Base-by-base conservation (phyloP, 2,113 vertebrate species). In the Platysternon megacephalum region DNA sequence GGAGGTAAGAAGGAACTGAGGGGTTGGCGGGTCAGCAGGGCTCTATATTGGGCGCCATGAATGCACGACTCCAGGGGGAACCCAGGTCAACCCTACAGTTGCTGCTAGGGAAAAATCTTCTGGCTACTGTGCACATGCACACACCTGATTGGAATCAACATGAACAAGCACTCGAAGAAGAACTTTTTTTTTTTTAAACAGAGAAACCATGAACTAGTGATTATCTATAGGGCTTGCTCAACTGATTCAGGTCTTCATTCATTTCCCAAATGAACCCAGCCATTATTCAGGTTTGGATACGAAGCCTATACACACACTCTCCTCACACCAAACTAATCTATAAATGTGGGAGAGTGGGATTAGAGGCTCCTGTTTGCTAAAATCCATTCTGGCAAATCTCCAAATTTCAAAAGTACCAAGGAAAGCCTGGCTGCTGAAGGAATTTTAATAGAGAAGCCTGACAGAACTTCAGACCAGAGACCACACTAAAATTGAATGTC, bases 181-280 rank as follows among this genome's bases (percentile, higher is more conserved):
- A 58, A 6, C 4, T 68, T 17, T 35, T 61, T 52, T 46, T 56
- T 29, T 68, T 65, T 65, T 65, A 65, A 68, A 72, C 8, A 86
- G 52, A 82, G 44, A 49, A 51, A 11, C 22, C 83, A 1, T 44
- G 8, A 81, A 6, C 0, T 1, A 6, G 48, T 1, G 46, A n/a
- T 3, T 65, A 94, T 87, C 53, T 32, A 8, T 3, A 52, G 26
- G 17, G 4, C 0, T 52, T 48, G 74, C 82, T 55, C 74, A 83
- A 26, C 22, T 56, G 39, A 11, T 74, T 92, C n/a, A 56, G 29
- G 79, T 5, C 1, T 1, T 0, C 53, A 84, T 65, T 52, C 39
- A 84, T 76, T 56, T 93, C 68, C 3, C 16, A 82, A 26, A 16
- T 68, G 48, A 91, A 80, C 49, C 3, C 19, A 88, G 7, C 3